Evolutionary conservation across 2,797 vertebrate species (phyloP), one percentile per base, ranked within the genome.

Genomic region (Eupleurogrammus muticus): DNA sequence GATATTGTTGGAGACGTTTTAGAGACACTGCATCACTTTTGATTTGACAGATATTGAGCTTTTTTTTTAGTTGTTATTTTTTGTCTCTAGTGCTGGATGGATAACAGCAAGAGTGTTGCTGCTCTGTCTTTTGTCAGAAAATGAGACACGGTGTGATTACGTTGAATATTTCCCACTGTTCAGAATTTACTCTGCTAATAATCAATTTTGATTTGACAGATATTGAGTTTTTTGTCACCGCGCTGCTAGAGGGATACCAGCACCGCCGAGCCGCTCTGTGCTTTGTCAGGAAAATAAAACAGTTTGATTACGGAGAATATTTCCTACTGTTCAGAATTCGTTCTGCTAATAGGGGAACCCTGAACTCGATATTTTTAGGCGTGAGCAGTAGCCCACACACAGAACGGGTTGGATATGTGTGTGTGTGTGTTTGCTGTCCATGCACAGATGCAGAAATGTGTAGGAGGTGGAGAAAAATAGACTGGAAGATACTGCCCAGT

Each of bases 1-100:
- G 77, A 83, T 79, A 72, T 83, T 78, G 65, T 53, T 48, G 9
- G 61, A 66, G 40, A 69, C 53, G 52, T 72, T 80, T 76, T 57
- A 64, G 70, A 56, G 40, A 28, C 66, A 36, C 64, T 81, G 59
- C 66, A 84, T 90, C 72, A 70, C 57, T 87, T 82, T 80, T 59
- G 36, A 78, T 79, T 72, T 73, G 80, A 80, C 66, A 78, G 57
- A 57, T 70, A 69, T 76, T 70, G 65, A 40, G 51, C 53, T 51
- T 82, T n/a, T 52, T n/a, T n/a, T n/a, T n/a, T n/a, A n/a, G n/a
- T n/a, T n/a, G n/a, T n/a, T n/a, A n/a, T n/a, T n/a, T n/a, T 77
- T 55, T 61, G 52, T 75, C 36, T 21, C 0, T 58, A 42, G 53
- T 11, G 49, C 65, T 56, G 36, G 65, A 76, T 54, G 62, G 66